Evolutionary conservation across 2,888 invertebrate species (phyloP).

Genomic region (Amphiduros pacificus): DNA sequence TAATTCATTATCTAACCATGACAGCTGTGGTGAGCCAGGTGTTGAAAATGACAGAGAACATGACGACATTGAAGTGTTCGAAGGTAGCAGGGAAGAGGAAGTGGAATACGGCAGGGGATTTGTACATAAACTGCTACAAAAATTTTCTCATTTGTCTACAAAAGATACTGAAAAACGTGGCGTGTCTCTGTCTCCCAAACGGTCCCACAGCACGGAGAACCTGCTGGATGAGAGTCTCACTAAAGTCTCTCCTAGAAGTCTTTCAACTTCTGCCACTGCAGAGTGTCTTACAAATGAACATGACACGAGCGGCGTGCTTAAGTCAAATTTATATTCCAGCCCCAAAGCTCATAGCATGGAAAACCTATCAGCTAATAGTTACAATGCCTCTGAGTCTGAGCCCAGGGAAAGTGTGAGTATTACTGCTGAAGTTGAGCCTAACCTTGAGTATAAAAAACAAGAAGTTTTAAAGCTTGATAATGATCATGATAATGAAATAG

Average conservation of each 20-base stretch:
- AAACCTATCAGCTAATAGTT: background rate
- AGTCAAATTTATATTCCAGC: background rate
- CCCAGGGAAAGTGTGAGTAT: background rate
- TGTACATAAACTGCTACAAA: constrained; percentile 48
- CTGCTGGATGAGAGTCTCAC: constrained; percentile 11
- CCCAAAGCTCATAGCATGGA: background rate
- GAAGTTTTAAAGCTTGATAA: too few species aligned
- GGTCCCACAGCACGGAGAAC: constrained; percentile 17
- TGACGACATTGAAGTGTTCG: background rate
- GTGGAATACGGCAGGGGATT: constrained; percentile 52
- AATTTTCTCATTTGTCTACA: constrained; percentile 31
- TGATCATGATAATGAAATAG: background rate
- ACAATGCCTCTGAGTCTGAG: too few species aligned
- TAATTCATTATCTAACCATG: constrained; percentile 10
- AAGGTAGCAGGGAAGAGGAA: constrained; percentile 21
- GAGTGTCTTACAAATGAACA: background rate
- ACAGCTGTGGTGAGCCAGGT: constrained; percentile 19
- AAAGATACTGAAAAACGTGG: background rate
- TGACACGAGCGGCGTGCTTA: background rate
- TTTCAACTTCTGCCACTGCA: background rate
- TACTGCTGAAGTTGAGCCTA: too few species aligned
- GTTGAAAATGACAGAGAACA: background rate
- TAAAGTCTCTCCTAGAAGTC: background rate
- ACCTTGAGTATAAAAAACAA: too few species aligned
- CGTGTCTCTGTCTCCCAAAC: constrained; percentile 4